Conservation (phyloP, 1,140 invertebrate species). For the Pissodes strobi region DNA sequence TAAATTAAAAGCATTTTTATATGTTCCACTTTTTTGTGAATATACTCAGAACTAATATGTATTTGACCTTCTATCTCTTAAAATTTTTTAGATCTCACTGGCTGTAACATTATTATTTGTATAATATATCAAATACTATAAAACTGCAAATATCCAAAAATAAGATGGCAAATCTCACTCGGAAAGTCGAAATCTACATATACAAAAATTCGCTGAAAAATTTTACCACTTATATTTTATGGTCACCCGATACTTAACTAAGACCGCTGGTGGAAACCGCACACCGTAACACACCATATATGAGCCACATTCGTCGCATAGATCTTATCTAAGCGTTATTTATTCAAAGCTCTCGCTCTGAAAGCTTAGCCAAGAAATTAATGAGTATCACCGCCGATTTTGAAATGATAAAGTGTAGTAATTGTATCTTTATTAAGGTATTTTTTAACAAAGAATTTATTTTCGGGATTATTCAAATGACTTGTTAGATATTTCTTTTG, state of each 20-base stretch:
- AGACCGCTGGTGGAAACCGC: not conserved
- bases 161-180: too few relatives aligned
- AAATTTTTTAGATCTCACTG: too few relatives aligned
- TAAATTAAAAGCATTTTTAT: too few relatives aligned
- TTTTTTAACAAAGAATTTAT: constrained; percentile 40
- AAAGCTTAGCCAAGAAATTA: constrained; percentile 46
- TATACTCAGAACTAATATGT: too few relatives aligned
- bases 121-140: too few relatives aligned
- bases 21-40: too few relatives aligned
- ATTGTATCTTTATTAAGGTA: constrained; percentile 48
- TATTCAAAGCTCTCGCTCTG: constrained; percentile 43
- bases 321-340: constrained; percentile 47
- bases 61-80: too few relatives aligned
- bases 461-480: constrained; percentile 35
- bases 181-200: too few relatives aligned
- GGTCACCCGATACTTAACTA: not conserved
- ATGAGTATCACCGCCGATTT: constrained; percentile 43
- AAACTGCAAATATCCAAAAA: too few relatives aligned
- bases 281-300: not conserved
- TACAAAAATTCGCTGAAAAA: too few relatives aligned
- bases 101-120: too few relatives aligned
- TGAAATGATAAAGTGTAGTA: constrained; percentile 49
- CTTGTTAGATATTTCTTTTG: constrained; percentile 29
- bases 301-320: constrained; percentile 37
- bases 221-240: too few relatives aligned